Percentiles rank a stretch among this genome's conserved stretches.
phyloP scores from a whole-genome alignment of 2,888 invertebrate species.

The Agonum fuliginosum region DNA sequence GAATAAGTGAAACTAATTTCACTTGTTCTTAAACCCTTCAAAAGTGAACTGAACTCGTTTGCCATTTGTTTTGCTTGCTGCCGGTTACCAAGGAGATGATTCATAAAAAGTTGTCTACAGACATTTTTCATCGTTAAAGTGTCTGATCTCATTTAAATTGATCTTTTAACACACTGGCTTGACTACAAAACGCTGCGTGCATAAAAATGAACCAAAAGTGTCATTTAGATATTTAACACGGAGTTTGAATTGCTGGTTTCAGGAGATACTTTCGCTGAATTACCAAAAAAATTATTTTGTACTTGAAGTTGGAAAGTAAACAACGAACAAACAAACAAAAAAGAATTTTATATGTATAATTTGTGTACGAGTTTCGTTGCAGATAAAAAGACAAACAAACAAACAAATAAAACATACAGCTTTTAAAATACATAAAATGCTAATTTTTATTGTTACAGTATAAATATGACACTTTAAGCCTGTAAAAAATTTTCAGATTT shows the following conservation, averaged over 20 bases:
- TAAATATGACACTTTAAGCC: no score
- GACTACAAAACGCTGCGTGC: slow-evolving; percentile 26
- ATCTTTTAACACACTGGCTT: slow-evolving; percentile 29
- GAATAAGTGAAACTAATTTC: slow-evolving; percentile 42
- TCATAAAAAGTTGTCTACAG: slow-evolving; percentile 24
- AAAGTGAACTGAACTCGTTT: slow-evolving; percentile 29
- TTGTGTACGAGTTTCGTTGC: no score
- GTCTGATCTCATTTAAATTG: slow-evolving; percentile 40
- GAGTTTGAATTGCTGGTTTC: background rate
- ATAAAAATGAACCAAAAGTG: background rate
- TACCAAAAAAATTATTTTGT: no score
- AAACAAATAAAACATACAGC: no score
- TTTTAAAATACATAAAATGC: no score
- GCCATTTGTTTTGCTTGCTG: slow-evolving; percentile 12
- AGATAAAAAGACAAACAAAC: no score
- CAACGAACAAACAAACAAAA: no score
- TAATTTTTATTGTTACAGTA: no score
- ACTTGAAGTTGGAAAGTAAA: no score
- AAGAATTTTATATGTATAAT: no score
- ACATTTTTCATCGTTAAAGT: background rate
- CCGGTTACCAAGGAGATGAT: slow-evolving; percentile 11
- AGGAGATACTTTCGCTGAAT: background rate
- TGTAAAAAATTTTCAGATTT: no score
- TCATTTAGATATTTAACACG: background rate
- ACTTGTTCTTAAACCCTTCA: slow-evolving; percentile 39